phyloP scores from a whole-genome alignment of 2,888 invertebrate species.

The Ctenicera cuprea region DNA sequence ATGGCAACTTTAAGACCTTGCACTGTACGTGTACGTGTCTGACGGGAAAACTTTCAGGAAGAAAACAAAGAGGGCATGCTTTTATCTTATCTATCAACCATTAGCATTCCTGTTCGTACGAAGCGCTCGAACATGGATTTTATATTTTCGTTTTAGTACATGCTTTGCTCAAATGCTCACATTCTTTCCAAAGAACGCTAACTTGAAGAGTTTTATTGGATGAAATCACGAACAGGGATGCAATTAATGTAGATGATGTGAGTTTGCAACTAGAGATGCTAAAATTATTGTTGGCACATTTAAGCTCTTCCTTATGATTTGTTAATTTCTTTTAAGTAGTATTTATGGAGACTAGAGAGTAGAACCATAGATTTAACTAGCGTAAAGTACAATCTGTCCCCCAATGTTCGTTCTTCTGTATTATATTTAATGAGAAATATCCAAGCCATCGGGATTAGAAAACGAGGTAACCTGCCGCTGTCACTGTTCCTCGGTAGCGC shows the following conservation, averaged over 20 bases:
- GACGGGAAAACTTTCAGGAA: slow-evolving; percentile 8
- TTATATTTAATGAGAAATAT: too few species aligned
- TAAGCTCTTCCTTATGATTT: too few species aligned
- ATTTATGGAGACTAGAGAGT: too few species aligned
- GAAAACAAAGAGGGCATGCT: slow-evolving; percentile 30
- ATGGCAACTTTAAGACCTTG: slow-evolving; percentile 7
- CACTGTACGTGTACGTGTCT: slow-evolving; percentile 34
- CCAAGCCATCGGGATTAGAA: too few species aligned
- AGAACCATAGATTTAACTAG: too few species aligned
- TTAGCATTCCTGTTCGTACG: slow-evolving; percentile 46
- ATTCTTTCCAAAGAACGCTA: slow-evolving; percentile 34
- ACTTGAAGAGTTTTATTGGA: slow-evolving; percentile 30
- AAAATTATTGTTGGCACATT: background rate
- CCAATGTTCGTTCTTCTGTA: too few species aligned
- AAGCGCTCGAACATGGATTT: slow-evolving; percentile 36
- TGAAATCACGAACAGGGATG: slow-evolving; percentile 39
- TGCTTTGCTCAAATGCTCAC: slow-evolving; percentile 33
- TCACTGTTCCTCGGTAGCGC: too few species aligned
- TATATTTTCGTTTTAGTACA: slow-evolving; percentile 43
- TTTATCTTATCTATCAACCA: slow-evolving; percentile 42
- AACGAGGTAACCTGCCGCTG: too few species aligned
- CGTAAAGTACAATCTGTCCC: too few species aligned
- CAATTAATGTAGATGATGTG: slow-evolving; percentile 34
- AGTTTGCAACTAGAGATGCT: slow-evolving; percentile 21
- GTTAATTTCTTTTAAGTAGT: too few species aligned